Base-by-base conservation (phyloP, 2,888 invertebrate species). In the Amphimallon solstitiale region DNA sequence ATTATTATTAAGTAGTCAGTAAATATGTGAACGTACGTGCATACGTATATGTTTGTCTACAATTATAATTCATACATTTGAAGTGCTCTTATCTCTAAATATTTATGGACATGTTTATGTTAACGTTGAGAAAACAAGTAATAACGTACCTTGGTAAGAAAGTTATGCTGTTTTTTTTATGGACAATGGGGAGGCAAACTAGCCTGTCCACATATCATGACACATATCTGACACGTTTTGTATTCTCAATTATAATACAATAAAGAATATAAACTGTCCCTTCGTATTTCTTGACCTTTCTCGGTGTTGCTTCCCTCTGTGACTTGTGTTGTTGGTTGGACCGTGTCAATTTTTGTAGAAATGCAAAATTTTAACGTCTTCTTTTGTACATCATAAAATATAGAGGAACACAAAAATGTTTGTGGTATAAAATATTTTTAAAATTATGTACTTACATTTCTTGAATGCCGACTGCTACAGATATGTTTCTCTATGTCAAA, bases 141-240 rank as follows among this genome's bases (percentile, higher is more conserved):
- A 29, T 29, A 29, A 29, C 29, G 29, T 29, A 7, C 9, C 29
- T 29, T 9, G 9, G 5, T 9, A 29, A 29, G 29, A 29, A 29
- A 29, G 29, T 29, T 29, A 29, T 29, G 29, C 5, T 9, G 9
- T 1, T 29, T 5, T n/a, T n/a, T 29, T 29, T 5, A 29, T 29
- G 29, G 29, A 29, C 29, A 29, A 29, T 29, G 5, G 29, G 29
- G 29, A 29, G 7, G 65, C 60, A 71, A 73, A 74, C 74, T 74
- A 75, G 74, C 76, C 71, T 71, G 75, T 74, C 74, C 73, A 73
- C 72, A 72, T 75, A 71, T 71, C 71, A 65, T 78, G 79, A 78
- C 79, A 78, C 68, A 74, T 76, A 74, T 79, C 72, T 79, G 79
- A 79, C 74, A 73, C 73, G 77, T 78, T 78, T 78, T 79, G 75